Percentiles rank a stretch among this genome's conserved stretches.
phyloP scores from a whole-genome alignment of 2,888 invertebrate genomes.

The Euproctis similis region DNA sequence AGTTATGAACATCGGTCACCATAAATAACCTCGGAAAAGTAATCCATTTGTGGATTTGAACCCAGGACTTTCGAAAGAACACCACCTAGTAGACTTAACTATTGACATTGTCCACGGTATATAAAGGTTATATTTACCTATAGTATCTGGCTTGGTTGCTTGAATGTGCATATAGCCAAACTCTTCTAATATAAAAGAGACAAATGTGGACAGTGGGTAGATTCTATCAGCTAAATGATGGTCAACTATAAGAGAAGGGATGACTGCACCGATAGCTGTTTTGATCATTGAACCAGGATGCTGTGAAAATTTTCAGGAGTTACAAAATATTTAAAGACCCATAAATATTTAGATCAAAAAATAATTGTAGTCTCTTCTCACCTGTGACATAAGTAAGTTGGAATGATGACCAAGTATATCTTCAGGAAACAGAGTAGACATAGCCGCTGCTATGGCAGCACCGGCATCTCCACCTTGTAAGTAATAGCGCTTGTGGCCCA shows the following conservation, averaged over 20 bases:
- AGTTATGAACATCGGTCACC: too few relatives aligned
- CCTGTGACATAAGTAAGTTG: slow-evolving; percentile 34
- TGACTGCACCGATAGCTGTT: slow-evolving; percentile 50
- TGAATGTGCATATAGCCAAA: slow-evolving; percentile 81
- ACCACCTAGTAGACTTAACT: too few relatives aligned
- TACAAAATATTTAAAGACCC: too few relatives aligned
- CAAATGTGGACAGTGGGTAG: slow-evolving; percentile 54
- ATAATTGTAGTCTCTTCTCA: too few relatives aligned
- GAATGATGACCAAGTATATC: slow-evolving; percentile 65
- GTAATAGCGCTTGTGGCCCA: slow-evolving; percentile 80
- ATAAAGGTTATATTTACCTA: too few relatives aligned
- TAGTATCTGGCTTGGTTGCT: slow-evolving; percentile 91
- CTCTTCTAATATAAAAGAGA: slow-evolving; percentile 38
- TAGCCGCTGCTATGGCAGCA: slow-evolving; percentile 73
- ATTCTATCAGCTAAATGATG: slow-evolving; percentile 60
- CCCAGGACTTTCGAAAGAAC: too few relatives aligned
- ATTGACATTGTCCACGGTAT: too few relatives aligned
- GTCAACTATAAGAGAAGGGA: slow-evolving; percentile 70
- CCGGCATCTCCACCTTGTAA: slow-evolving; percentile 90
- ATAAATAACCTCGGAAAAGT: too few relatives aligned
- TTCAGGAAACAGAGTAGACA: slow-evolving; percentile 68
- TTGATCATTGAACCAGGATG: slow-evolving; percentile 26
- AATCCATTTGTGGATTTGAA: too few relatives aligned
- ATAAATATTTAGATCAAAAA: too few relatives aligned
- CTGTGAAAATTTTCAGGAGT: slow-evolving; percentile 26